Evolutionary conservation across 2,888 invertebrate species (phyloP).

Genomic region (Isotomurus palustris): DNA sequence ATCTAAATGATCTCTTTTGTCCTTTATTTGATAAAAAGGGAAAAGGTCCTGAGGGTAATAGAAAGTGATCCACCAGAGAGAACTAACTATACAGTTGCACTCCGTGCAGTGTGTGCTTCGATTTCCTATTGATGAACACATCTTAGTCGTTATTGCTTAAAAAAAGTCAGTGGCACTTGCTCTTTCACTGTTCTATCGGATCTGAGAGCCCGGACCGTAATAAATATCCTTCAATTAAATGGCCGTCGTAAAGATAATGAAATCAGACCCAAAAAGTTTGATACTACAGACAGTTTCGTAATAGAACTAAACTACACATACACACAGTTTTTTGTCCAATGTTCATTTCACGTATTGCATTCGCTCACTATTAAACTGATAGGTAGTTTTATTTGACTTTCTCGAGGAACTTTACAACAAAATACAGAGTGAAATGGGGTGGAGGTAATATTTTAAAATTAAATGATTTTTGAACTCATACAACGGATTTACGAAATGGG

Average conservation of each 20-base stretch:
- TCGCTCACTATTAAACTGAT: too few relatives aligned
- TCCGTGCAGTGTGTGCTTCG: too few relatives aligned
- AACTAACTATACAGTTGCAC: not conserved
- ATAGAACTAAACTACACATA: too few relatives aligned
- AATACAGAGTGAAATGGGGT: too few relatives aligned
- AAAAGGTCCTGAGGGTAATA: constrained; percentile 10
- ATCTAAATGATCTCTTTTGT: not conserved
- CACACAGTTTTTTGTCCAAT: too few relatives aligned
- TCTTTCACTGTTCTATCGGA: not conserved
- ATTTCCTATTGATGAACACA: too few relatives aligned
- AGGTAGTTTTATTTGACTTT: too few relatives aligned
- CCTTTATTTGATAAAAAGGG: constrained; percentile 6
- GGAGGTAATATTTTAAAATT: constrained; percentile 9
- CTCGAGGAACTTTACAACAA: too few relatives aligned
- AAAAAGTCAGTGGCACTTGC: constrained; percentile 13
- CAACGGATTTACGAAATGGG: constrained; percentile 9
- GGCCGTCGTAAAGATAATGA: constrained; percentile 17
- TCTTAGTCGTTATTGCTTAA: too few relatives aligned
- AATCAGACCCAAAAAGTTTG: constrained; percentile 15
- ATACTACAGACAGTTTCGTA: too few relatives aligned
- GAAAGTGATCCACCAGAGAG: not conserved
- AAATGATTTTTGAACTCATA: constrained; percentile 13
- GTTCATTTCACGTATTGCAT: too few relatives aligned
- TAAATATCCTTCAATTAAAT: constrained; percentile 18
- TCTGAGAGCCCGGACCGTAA: not conserved